Base-by-base conservation (phyloP, 2,113 vertebrate genomes). In the Grantiella picta region DNA sequence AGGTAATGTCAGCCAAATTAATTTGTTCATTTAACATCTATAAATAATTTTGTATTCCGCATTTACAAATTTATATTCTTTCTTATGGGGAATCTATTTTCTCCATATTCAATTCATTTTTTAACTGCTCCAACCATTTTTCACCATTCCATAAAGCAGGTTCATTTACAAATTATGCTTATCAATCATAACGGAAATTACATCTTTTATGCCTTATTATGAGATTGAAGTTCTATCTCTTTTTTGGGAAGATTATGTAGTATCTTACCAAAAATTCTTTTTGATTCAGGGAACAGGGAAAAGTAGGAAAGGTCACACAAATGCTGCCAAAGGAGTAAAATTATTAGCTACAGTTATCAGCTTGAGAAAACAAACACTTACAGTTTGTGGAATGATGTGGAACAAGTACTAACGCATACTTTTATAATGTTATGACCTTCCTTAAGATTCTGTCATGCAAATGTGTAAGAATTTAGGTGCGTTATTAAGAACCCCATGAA, bases 21-120 rank as follows among this genome's bases (percentile, higher is more conserved):
- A 86, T 94, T 95, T 93, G 90, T 90, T 96, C 86, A 81, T 88
- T 93, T 91, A 64, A 86, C 5, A 2, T 76, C 88, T 79, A 96
- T 89, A 93, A 94, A 90, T 90, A 13, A 71, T 92, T 92, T 83
- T 1, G 2, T 75, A 71, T 71, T 89, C 61, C 10, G 3, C 52
- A 76, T 65, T 86, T 83, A 93, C 36, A 81, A 89, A 88, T 93
- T 42, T 75, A 35, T 75, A 75, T 73, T 86, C 61, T 82, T 94
- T 90, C 56, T 73, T 66, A 61, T 12, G 29, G 40, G 18, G n/a
- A 82, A 78, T 65, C 44, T 69, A 80, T 78, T 96, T 92, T 81
- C 56, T 84, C 36, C 44, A 45, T 64, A 59, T 64, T 77, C 3
- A 1, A 85, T 63, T 33, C 3, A 66, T 75, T 93, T 92, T 90